Conservation (phyloP, 92 coral and sea anemone species). For the Epizoanthus stellaris region DNA sequence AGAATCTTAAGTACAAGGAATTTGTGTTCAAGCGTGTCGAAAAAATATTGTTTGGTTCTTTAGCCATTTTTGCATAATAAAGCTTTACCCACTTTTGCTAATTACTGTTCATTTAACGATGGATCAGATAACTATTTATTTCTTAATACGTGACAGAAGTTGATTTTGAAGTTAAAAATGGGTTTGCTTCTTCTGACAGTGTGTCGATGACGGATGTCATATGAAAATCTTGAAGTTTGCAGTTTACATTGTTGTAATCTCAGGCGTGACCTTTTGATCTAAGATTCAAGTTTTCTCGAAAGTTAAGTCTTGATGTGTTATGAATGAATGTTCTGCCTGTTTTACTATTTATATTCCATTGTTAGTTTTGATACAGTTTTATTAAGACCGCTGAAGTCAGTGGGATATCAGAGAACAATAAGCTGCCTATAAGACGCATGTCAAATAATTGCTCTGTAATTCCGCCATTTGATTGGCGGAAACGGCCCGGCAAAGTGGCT, state of each 20-base stretch:
- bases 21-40: constrained; percentile 49
- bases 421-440: constrained; percentile 50
- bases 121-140: constrained; percentile 60
- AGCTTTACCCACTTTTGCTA: constrained; percentile 38
- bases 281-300: constrained; percentile 9
- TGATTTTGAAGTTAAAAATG: constrained; percentile 44
- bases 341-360: constrained; percentile 47
- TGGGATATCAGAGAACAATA: constrained; percentile 80
- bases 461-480: constrained; percentile 80
- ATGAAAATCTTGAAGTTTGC: constrained; percentile 34
- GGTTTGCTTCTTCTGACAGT: constrained; percentile 34
- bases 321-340: constrained; percentile 45
- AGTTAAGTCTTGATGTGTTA: constrained; percentile 25
- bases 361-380: constrained; percentile 72
- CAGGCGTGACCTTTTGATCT: constrained; percentile 39
- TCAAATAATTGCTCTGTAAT: constrained; percentile 65
- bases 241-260: constrained; percentile 7
- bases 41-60: constrained; percentile 50
- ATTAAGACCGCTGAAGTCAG: constrained; percentile 68
- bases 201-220: constrained; percentile 15
- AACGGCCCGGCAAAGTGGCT: constrained; percentile 83
- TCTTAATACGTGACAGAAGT: constrained; percentile 49
- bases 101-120: constrained; percentile 76
- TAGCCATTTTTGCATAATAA: constrained; percentile 55
- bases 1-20: constrained; percentile 42